Conservation (phyloP, 2,888 invertebrate species). For the Anoncus sp. region DNA sequence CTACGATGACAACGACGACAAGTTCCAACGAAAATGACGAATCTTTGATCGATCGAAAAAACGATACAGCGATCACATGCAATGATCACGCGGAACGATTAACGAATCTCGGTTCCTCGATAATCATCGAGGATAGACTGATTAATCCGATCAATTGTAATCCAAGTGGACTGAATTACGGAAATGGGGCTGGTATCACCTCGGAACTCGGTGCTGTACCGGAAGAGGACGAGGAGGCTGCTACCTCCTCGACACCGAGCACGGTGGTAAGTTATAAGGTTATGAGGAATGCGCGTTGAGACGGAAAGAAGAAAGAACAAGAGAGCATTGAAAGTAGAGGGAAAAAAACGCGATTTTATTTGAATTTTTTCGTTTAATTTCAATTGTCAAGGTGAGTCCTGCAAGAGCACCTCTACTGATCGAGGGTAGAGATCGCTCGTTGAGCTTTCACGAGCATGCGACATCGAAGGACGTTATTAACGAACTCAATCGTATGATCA, state of each 20-base stretch:
- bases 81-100: constrained; percentile 60
- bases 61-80: constrained; percentile 69
- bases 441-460: constrained; percentile 90
- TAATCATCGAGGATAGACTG: constrained; percentile 80
- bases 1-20: constrained; percentile 50
- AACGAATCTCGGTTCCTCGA: constrained; percentile 81
- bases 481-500: constrained; percentile 88
- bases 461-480: constrained; percentile 91
- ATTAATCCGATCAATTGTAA: constrained; percentile 75
- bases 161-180: constrained; percentile 70
- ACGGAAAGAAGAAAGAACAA: too few relatives aligned
- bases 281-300: too few relatives aligned
- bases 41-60: constrained; percentile 57
- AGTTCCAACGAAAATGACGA: constrained; percentile 39
- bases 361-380: neutral
- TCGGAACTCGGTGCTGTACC: constrained; percentile 85
- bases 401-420: constrained; percentile 77
- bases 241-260: constrained; percentile 88
- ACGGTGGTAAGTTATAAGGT: constrained; percentile 88
- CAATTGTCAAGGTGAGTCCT: constrained; percentile 75
- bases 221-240: constrained; percentile 87
- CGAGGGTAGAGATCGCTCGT: constrained; percentile 83
- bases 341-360: neutral
- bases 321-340: neutral
- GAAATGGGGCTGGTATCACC: constrained; percentile 68